Percentiles rank a stretch among this genome's conserved stretches.
These are phyloP conservation scores for Diploscapter pachys DNA, from an alignment of 1,140 invertebrate species.

Conservation along the genomic window DNA sequence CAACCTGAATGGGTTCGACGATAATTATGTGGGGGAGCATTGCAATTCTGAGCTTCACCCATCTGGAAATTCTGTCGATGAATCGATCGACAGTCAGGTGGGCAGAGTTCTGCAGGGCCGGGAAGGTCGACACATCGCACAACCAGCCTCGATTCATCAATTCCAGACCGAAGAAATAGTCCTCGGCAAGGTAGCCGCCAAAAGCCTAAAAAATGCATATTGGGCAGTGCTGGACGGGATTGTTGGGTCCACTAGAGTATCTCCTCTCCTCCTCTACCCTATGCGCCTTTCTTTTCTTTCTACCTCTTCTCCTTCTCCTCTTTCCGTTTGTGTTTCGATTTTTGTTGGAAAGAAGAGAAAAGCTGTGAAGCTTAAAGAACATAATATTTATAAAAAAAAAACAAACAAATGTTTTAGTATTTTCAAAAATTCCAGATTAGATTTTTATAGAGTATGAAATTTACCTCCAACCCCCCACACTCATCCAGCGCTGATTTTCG, in stretches of 20 bases:
- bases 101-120: constrained; percentile 52
- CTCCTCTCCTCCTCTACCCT: too few species aligned
- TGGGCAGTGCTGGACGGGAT: not conserved
- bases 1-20: constrained; percentile 74
- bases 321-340: too few species aligned
- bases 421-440: too few species aligned
- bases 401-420: too few species aligned
- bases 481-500: constrained; percentile 84
- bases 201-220: constrained; percentile 67
- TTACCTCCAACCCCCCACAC: constrained; percentile 74
- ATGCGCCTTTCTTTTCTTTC: too few species aligned
- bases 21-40: constrained; percentile 88
- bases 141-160: constrained; percentile 68
- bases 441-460: too few species aligned
- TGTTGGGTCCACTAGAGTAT: too few species aligned
- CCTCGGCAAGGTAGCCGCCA: constrained; percentile 91
- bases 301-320: too few species aligned
- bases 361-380: too few species aligned
- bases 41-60: constrained; percentile 88
- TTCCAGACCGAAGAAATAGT: constrained; percentile 94
- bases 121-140: constrained; percentile 47
- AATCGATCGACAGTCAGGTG: constrained; percentile 39
- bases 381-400: too few species aligned
- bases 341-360: too few species aligned
- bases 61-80: constrained; percentile 64